Evolutionary conservation across 2,888 invertebrate species (phyloP).

Genomic region (Spisula subtruncata): DNA sequence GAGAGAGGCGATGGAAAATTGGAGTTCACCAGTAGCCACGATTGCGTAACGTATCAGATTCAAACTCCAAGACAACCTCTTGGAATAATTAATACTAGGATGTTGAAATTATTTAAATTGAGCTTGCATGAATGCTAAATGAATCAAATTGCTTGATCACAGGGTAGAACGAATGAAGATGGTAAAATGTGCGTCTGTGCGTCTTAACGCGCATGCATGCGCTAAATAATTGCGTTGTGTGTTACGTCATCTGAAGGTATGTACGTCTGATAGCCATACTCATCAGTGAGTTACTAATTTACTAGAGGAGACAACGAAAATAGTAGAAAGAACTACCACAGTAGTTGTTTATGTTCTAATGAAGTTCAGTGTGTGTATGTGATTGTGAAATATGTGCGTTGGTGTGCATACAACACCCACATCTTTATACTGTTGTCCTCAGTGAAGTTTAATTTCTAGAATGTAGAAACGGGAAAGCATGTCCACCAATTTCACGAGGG

Average conservation of each 20-base stretch:
- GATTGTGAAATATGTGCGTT: not conserved
- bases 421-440: no score
- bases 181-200: not conserved
- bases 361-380: not conserved
- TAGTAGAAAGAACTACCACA: not conserved
- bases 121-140: not conserved
- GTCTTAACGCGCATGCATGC: not conserved
- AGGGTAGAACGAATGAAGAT: not conserved
- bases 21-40: not conserved
- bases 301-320: not conserved
- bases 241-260: not conserved
- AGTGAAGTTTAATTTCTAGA: no score
- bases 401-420: no score
- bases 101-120: not conserved
- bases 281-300: not conserved
- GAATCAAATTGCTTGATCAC: not conserved
- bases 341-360: not conserved
- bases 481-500: no score
- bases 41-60: conserved; percentile 9
- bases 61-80: not conserved
- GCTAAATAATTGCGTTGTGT: not conserved
- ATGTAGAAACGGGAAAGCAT: no score
- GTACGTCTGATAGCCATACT: not conserved
- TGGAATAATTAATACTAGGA: not conserved
- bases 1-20: not conserved